phyloP scores from a whole-genome alignment of 2,888 invertebrate genomes.

The Polietes domitor region DNA sequence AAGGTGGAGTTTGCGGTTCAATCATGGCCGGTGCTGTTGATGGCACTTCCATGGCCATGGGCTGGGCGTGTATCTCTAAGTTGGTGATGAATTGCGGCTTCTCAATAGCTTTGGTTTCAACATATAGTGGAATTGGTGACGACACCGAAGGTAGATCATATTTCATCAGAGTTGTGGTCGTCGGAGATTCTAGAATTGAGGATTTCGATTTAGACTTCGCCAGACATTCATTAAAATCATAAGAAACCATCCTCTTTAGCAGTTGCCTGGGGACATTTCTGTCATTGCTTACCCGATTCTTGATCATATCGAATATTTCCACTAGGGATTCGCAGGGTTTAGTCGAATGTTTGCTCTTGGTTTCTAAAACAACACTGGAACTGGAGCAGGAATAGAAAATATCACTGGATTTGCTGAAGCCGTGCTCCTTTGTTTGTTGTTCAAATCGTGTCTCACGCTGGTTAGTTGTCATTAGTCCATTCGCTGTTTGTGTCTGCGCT shows the following conservation, averaged over 20 bases:
- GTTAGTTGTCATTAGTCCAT: neutral
- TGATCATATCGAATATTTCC: conserved; percentile 27
- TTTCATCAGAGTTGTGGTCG: too few relatives aligned
- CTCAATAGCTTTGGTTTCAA: neutral
- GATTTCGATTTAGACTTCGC: neutral
- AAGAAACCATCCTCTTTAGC: neutral
- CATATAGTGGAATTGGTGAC: neutral
- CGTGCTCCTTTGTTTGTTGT: neutral
- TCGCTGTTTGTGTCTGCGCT: neutral
- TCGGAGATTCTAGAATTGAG: too few relatives aligned
- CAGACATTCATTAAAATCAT: conserved; percentile 12
- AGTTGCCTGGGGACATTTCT: neutral
- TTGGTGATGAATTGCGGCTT: neutral
- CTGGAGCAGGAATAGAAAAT: conserved; percentile 29
- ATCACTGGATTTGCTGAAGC: neutral
- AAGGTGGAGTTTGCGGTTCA: neutral
- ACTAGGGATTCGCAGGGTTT: neutral
- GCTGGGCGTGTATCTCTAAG: neutral
- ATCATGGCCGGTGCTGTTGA: neutral
- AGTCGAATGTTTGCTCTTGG: neutral
- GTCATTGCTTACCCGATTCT: neutral
- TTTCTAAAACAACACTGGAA: neutral
- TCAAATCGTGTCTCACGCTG: neutral
- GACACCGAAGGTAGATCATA: neutral
- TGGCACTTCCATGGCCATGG: neutral